Evolutionary conservation across 2,888 invertebrate genomes (phyloP).

Genomic region (Bibio marci): DNA sequence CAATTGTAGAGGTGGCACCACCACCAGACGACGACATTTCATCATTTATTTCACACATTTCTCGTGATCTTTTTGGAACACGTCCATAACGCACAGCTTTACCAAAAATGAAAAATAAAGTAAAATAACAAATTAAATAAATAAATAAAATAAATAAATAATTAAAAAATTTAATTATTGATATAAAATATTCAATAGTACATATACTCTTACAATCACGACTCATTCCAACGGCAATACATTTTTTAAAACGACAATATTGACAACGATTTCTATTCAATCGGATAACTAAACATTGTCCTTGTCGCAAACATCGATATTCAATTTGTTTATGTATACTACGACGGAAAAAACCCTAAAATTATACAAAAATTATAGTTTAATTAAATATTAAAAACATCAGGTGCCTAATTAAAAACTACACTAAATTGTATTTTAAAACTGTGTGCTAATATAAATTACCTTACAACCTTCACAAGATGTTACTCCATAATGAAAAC

Average conservation of each 20-base stretch:
- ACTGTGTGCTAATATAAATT: too few species aligned
- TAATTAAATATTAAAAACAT: too few species aligned
- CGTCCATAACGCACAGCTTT: constrained; percentile 91
- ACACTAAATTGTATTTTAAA: too few species aligned
- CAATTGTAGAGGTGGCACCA: constrained; percentile 10
- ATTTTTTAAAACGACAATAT: constrained; percentile 93
- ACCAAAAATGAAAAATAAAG: constrained; percentile 11
- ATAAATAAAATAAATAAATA: not conserved
- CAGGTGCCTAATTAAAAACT: too few species aligned
- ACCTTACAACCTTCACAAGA: constrained; percentile 98
- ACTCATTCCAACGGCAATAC: constrained; percentile 90
- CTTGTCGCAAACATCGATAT: constrained; percentile 84
- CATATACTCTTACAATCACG: constrained; percentile 76
- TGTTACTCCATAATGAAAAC: constrained; percentile 93
- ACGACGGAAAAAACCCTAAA: constrained; percentile 85
- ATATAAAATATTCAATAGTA: not conserved
- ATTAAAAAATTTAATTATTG: not conserved
- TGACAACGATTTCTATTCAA: constrained; percentile 91
- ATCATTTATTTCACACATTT: constrained; percentile 36
- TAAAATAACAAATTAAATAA: not conserved
- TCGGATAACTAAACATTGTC: constrained; percentile 84
- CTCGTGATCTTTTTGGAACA: constrained; percentile 84
- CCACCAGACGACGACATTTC: constrained; percentile 10
- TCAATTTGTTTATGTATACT: constrained; percentile 96
- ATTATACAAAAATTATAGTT: constrained; percentile 13